A percentile compares a stretch with the other conserved stretches of the same genome.
Conservation (phyloP, 2,888 invertebrate genomes). For the Phyllotreta striolata region DNA sequence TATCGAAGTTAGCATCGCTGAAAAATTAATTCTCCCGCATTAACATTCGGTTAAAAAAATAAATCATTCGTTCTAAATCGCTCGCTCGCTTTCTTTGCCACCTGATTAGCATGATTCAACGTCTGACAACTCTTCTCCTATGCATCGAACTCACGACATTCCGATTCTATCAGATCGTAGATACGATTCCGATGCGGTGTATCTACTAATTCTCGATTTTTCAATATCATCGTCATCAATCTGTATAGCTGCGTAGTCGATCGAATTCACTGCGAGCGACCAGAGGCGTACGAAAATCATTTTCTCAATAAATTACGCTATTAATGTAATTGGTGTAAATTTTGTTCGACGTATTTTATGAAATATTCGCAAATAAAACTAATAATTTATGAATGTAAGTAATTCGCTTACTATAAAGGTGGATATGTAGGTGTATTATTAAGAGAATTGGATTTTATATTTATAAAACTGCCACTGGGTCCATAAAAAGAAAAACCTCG, state of each 20-base stretch:
- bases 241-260: conserved; percentile 13
- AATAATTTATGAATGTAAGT: too few relatives aligned
- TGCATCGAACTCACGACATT: conserved; percentile 25
- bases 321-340: too few relatives aligned
- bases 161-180: conserved; percentile 24
- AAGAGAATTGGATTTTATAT: too few relatives aligned
- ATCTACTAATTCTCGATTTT: conserved; percentile 31
- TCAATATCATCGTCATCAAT: conserved; percentile 30
- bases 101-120: conserved; percentile 32
- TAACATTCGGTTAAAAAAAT: too few relatives aligned
- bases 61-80: background rate
- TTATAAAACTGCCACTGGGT: conserved; percentile 2
- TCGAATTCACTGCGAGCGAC: background rate
- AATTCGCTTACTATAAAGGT: too few relatives aligned
- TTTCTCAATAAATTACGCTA: too few relatives aligned
- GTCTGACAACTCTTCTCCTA: conserved; percentile 28
- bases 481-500: conserved; percentile 18
- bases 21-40: too few relatives aligned
- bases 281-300: background rate
- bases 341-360: too few relatives aligned
- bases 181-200: conserved; percentile 21
- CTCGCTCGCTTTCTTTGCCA: conserved; percentile 10
- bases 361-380: too few relatives aligned
- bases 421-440: too few relatives aligned
- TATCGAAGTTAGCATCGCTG: too few relatives aligned